These are phyloP conservation scores for Acanthoscelides obtectus DNA, from an alignment of 2,888 invertebrate genomes.

Conservation along the genomic window DNA sequence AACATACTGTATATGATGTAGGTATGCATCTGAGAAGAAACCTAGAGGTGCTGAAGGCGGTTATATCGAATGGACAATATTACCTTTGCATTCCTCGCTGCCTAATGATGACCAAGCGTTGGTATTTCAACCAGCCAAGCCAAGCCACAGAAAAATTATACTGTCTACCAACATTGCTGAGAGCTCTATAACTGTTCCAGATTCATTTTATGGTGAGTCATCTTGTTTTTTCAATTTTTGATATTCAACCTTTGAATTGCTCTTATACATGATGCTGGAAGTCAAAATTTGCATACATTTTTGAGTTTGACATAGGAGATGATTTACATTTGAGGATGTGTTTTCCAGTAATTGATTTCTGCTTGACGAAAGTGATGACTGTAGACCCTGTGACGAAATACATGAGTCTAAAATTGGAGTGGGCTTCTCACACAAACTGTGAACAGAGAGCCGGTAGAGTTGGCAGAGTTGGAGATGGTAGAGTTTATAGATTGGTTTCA, in stretches of 20 bases:
- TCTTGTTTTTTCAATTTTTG: conserved; percentile 13
- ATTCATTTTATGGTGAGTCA: conserved; percentile 64
- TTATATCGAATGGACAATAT: conserved; percentile 37
- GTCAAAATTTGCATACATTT: background rate
- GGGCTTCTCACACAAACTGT: conserved; percentile 89
- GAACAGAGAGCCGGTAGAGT: conserved; percentile 87
- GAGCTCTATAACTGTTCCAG: conserved; percentile 86
- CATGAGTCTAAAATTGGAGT: conserved; percentile 69
- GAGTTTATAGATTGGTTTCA: conserved; percentile 78
- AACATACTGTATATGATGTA: too few relatives aligned
- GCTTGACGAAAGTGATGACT: conserved; percentile 77
- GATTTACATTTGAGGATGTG: background rate
- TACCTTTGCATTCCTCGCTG: conserved; percentile 61
- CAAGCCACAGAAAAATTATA: conserved; percentile 73
- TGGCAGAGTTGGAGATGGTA: conserved; percentile 79
- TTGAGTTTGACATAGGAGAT: background rate
- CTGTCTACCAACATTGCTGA: conserved; percentile 89
- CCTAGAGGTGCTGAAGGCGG: background rate
- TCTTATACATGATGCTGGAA: background rate
- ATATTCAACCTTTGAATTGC: too few relatives aligned
- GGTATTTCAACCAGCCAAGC: conserved; percentile 58
- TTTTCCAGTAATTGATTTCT: conserved; percentile 84
- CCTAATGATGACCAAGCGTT: conserved; percentile 61
- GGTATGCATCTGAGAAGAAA: background rate
- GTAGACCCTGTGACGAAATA: conserved; percentile 75